Percentiles rank a stretch among this genome's conserved stretches.
phyloP scores from a whole-genome alignment of 2,888 invertebrate species.

The Crossocerus cetratus region DNA sequence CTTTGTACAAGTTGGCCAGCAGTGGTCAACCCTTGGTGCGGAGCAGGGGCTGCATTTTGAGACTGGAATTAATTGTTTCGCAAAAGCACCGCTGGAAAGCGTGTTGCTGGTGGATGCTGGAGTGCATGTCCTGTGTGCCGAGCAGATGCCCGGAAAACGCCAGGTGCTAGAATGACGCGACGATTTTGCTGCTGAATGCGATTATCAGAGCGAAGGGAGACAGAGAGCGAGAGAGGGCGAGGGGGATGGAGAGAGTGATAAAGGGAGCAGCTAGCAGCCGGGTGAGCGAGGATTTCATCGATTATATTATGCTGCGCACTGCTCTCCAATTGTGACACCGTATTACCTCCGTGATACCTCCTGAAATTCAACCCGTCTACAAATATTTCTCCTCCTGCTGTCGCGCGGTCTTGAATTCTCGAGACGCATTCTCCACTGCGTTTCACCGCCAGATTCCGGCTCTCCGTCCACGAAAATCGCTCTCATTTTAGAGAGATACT shows the following conservation, averaged over 20 bases:
- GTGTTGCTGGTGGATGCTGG: not conserved
- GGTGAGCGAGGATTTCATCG: constrained; percentile 11
- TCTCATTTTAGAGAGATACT: too few species aligned
- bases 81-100: constrained; percentile 3
- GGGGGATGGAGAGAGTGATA: not conserved
- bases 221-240: not conserved
- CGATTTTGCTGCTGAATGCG: constrained; percentile 30
- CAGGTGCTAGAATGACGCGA: constrained; percentile 41
- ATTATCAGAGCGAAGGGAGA: constrained; percentile 17
- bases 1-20: too few species aligned
- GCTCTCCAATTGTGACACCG: constrained; percentile 12
- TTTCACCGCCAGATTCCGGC: too few species aligned
- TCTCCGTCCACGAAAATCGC: too few species aligned
- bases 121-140: not conserved
- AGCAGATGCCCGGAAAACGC: constrained; percentile 31
- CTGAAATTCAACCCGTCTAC: not conserved
- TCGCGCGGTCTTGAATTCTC: not conserved
- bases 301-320: constrained; percentile 6
- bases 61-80: constrained; percentile 53
- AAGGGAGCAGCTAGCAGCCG: not conserved
- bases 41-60: constrained; percentile 31
- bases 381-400: not conserved
- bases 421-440: too few species aligned
- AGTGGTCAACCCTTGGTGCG: too few species aligned
- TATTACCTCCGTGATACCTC: constrained; percentile 13